Evolutionary conservation across 1,140 invertebrate species (phyloP), one percentile per base, ranked within the genome.

Genomic region (Brachionus plicatilis): DNA sequence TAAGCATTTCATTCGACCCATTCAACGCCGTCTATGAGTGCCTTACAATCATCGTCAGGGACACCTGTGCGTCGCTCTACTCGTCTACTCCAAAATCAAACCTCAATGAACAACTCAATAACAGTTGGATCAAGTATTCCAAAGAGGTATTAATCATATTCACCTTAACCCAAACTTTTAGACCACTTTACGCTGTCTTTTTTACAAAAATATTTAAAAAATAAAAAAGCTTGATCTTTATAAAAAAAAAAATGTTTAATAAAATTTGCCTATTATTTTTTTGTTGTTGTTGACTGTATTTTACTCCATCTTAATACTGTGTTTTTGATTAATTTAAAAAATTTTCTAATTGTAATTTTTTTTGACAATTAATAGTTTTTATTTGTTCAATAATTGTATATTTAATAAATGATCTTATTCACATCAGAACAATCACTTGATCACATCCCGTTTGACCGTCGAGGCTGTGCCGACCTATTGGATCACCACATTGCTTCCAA

Each of bases 91-190:
- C 68, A 72, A 72, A 76, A 76, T 76, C 45, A 76, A 50, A 50
- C 17, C 43, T 27, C 45, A 50, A 14, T 17, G 4, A n/a, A 9
- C n/a, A 72, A 43, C 33, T 45, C 68, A 43, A 43, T 41, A 17
- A 11, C 68, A 72, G 37, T 72, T 20, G 68, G 68, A 72, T n/a
- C 68, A 72, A 72, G 68, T 43, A 41, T 41, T 72, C 29, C 68
- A 41, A 72, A 72, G 68, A 72, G 68, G 68, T 72, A 72, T 72
- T 72, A 72, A 72, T 6, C 53, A 60, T 20, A 60, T 60, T 60
- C 53, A 60, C 53, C n/a, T 20, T 60, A 60, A 9, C 53, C 53
- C 53, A 60, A 60, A 20, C 53, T 60, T 60, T 60, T 60, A 60
- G 53, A 60, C 1, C 53, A 60, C 53, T 60, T 20, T 60, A 27